These are phyloP conservation scores for Ferrisia virgata DNA, from an alignment of 2,888 invertebrate genomes.

Conservation along the genomic window DNA sequence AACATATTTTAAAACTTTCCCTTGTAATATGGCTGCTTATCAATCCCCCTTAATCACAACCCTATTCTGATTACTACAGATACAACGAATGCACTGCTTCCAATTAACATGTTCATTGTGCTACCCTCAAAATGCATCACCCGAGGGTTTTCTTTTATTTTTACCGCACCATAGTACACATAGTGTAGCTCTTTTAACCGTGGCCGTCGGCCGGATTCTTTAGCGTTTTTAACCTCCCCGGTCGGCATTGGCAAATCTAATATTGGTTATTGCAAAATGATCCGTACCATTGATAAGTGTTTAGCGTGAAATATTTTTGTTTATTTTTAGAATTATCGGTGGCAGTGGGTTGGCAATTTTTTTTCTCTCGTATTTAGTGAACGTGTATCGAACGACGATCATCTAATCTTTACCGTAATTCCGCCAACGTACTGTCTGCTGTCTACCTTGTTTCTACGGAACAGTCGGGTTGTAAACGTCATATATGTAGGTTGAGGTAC, in stretches of 20 bases:
- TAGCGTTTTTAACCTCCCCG: neutral
- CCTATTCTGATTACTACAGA: conserved; percentile 40
- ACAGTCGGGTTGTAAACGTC: too few relatives aligned
- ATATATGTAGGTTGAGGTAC: too few relatives aligned
- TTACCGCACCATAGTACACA: neutral
- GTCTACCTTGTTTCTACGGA: neutral
- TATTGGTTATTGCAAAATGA: conserved; percentile 43
- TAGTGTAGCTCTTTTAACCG: neutral
- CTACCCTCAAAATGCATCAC: conserved; percentile 20
- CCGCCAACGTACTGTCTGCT: neutral
- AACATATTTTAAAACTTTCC: conserved; percentile 38
- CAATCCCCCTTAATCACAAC: conserved; percentile 41
- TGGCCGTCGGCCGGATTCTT: conserved; percentile 7
- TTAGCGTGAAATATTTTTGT: conserved; percentile 30
- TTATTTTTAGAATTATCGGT: conserved; percentile 6
- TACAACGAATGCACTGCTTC: conserved; percentile 34
- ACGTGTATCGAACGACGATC: neutral
- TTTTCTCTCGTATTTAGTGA: neutral
- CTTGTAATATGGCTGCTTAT: conserved; percentile 43
- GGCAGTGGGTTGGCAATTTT: neutral
- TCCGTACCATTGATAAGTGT: conserved; percentile 27
- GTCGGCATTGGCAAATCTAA: neutral
- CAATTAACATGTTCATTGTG: conserved; percentile 45
- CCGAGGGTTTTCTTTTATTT: conserved; percentile 30
- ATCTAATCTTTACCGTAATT: neutral